These are phyloP conservation scores for Catonia carolina DNA, from an alignment of 2,888 invertebrate genomes.

Conservation along the genomic window DNA sequence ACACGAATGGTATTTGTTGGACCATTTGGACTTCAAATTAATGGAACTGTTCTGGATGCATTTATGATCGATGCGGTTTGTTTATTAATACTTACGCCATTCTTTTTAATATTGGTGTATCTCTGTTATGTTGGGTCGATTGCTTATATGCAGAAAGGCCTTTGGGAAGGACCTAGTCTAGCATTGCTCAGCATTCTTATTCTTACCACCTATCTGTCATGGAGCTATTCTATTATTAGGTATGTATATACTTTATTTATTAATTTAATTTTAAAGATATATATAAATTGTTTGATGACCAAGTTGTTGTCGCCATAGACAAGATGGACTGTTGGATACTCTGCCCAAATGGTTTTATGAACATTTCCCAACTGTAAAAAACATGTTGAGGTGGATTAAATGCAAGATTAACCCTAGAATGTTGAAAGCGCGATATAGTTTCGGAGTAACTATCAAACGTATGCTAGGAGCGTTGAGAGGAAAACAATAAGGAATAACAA, in stretches of 20 bases:
- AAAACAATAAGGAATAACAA: no score
- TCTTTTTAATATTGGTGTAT: conserved; percentile 45
- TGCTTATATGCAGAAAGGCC: conserved; percentile 39
- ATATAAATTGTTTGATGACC: not conserved
- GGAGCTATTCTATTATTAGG: conserved; percentile 42
- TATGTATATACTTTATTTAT: conserved; percentile 28
- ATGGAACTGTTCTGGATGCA: not conserved
- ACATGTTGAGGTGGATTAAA: no score
- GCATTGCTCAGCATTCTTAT: conserved; percentile 40
- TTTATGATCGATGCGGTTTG: conserved; percentile 46
- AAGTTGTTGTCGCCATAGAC: no score
- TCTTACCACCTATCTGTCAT: conserved; percentile 39
- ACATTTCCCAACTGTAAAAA: no score
- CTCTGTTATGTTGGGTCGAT: conserved; percentile 45
- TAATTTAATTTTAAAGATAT: not conserved
- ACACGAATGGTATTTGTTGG: conserved; percentile 41
- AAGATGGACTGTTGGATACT: no score
- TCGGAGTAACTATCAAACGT: no score
- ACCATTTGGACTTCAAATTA: conserved; percentile 39
- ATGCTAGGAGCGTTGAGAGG: no score
- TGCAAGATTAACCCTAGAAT: no score
- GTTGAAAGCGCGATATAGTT: no score
- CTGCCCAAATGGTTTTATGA: no score
- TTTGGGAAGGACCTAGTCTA: conserved; percentile 42
- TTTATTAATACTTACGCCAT: conserved; percentile 45